These are phyloP conservation scores for Clostera curtula DNA, from an alignment of 2,888 invertebrate genomes.

Conservation along the genomic window DNA sequence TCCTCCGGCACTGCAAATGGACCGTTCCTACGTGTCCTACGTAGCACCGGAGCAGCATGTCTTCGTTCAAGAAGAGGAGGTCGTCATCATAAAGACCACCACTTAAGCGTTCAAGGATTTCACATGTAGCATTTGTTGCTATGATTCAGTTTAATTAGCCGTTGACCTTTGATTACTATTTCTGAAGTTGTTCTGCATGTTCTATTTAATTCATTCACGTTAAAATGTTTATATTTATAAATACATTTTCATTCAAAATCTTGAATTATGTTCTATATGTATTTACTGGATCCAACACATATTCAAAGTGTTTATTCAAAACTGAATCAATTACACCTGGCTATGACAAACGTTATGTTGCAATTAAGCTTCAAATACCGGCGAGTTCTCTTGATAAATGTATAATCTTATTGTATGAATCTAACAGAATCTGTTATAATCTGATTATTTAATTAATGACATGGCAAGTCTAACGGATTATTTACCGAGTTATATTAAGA, in stretches of 20 bases:
- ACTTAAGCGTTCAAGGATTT: slow-evolving; percentile 23
- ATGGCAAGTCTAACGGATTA: slow-evolving; percentile 53
- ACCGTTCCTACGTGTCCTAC: slow-evolving; percentile 49
- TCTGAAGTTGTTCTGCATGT: too few species aligned
- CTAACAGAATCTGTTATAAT: slow-evolving; percentile 14
- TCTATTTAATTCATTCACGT: too few species aligned
- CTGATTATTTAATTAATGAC: slow-evolving; percentile 39
- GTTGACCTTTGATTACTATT: too few species aligned
- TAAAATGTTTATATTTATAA: too few species aligned
- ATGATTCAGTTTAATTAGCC: too few species aligned
- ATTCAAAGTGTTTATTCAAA: background rate
- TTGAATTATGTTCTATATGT: too few species aligned
- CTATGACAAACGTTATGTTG: slow-evolving; percentile 11
- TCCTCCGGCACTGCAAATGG: slow-evolving; percentile 48
- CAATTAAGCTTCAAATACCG: slow-evolving; percentile 17
- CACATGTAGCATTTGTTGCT: background rate
- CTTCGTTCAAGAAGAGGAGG: slow-evolving; percentile 60
- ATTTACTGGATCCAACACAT: background rate
- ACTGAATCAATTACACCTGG: slow-evolving; percentile 3
- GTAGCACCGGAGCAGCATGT: slow-evolving; percentile 53
- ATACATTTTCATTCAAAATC: too few species aligned
- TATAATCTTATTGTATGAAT: slow-evolving; percentile 23
- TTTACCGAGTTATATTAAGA: slow-evolving; percentile 22
- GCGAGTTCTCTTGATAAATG: slow-evolving; percentile 25
- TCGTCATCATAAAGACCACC: slow-evolving; percentile 53